phyloP scores from a whole-genome alignment of 1,140 invertebrate species.

The Colletes gigas region DNA sequence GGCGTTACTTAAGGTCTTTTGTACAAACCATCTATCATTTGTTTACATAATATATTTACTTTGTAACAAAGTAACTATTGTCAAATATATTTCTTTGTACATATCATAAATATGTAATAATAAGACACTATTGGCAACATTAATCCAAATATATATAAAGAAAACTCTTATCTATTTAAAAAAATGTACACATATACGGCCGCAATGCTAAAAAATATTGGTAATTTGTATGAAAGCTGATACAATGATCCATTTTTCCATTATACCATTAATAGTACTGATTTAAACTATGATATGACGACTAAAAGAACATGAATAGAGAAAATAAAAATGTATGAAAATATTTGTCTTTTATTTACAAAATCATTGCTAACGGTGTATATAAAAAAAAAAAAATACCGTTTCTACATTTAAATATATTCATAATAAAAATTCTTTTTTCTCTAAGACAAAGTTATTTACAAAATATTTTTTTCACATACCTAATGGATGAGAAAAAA shows the following conservation, averaged over 20 bases:
- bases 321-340: constrained; percentile 30
- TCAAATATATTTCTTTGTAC: not conserved
- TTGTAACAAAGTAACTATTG: not conserved
- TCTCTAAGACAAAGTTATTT: constrained; percentile 1
- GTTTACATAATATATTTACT: not conserved
- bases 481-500: not conserved
- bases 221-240: not conserved
- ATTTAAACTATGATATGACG: not conserved
- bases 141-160: not conserved
- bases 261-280: not conserved
- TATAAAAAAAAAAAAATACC: constrained; percentile 28
- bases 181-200: not conserved
- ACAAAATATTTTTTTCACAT: constrained; percentile 12
- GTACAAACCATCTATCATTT: no score
- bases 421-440: not conserved
- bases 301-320: not conserved
- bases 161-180: not conserved
- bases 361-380: constrained; percentile 2
- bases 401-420: constrained; percentile 2
- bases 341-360: constrained; percentile 34
- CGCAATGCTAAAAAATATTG: not conserved
- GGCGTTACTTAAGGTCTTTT: no score
- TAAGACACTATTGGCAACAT: no score
- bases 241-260: not conserved
- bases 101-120: no score